Evolutionary conservation across 2,797 vertebrate species (phyloP).

Genomic region (Microctenopoma steveboyesi): DNA sequence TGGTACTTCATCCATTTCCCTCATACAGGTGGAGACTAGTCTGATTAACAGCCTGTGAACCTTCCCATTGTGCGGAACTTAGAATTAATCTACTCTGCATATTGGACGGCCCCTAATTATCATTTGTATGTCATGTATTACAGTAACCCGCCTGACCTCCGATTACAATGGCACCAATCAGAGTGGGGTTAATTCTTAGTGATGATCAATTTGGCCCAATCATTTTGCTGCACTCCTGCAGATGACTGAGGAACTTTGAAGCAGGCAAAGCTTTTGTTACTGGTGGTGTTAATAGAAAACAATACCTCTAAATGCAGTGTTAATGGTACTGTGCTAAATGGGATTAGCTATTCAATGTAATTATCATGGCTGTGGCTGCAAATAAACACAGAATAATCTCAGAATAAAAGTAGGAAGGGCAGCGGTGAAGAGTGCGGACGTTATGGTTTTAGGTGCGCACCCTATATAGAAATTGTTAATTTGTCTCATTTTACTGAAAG

Average conservation of each 20-base stretch:
- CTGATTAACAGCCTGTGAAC: conserved; percentile 70
- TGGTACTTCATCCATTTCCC: conserved; percentile 35
- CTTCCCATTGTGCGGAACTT: conserved; percentile 51
- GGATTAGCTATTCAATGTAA: conserved; percentile 26
- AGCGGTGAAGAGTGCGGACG: conserved; percentile 3
- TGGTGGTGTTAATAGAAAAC: conserved; percentile 62
- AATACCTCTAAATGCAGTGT: conserved; percentile 39
- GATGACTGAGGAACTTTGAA: conserved; percentile 63
- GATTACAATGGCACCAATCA: conserved; percentile 77
- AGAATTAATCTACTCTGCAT: conserved; percentile 69
- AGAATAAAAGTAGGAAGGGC: conserved; percentile 21
- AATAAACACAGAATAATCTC: conserved; percentile 5
- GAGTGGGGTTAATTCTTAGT: conserved; percentile 73
- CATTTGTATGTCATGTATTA: conserved; percentile 74
- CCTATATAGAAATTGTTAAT: conserved; percentile 25
- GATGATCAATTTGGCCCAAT: conserved; percentile 76
- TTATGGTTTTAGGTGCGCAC: conserved; percentile 34
- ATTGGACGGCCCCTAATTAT: conserved; percentile 74
- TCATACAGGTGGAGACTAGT: conserved; percentile 39
- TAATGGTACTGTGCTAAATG: conserved; percentile 52
- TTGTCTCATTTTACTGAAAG: conserved; percentile 34
- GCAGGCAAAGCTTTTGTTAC: conserved; percentile 63
- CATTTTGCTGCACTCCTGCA: conserved; percentile 67
- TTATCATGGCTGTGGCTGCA: conserved; percentile 10
- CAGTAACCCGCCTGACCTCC: conserved; percentile 68